Evolutionary conservation across 1,140 invertebrate genomes (phyloP).

Genomic region (Megalonaias nervosa): DNA sequence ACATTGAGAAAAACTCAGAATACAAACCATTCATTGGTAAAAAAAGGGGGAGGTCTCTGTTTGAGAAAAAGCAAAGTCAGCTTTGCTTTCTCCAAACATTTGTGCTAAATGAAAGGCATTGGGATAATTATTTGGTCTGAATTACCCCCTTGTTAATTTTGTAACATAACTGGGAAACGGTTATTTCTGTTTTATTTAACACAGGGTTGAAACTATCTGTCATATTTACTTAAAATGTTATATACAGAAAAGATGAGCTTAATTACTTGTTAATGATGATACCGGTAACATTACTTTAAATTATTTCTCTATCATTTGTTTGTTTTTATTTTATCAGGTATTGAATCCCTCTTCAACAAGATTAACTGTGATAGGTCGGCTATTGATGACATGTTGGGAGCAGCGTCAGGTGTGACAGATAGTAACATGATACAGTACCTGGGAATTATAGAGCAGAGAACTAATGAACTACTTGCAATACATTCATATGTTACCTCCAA

Average conservation of each 20-base stretch:
- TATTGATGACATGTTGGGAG: conserved; percentile 70
- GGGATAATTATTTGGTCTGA: no score
- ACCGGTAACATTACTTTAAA: neutral
- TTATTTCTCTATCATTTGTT: neutral
- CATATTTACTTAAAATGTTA: neutral
- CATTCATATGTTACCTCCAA: conserved; percentile 65
- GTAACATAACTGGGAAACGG: neutral
- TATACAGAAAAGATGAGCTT: neutral
- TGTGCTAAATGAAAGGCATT: no score
- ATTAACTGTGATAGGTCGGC: conserved; percentile 69
- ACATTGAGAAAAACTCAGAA: no score
- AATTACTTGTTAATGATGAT: neutral
- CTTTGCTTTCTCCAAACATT: no score
- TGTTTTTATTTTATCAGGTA: conserved; percentile 54
- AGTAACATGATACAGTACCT: conserved; percentile 71
- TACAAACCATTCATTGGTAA: no score
- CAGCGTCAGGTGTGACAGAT: conserved; percentile 67
- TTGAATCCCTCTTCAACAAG: conserved; percentile 70
- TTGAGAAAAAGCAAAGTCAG: no score
- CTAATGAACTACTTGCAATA: conserved; percentile 69
- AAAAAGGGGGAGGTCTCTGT: no score
- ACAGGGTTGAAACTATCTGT: neutral
- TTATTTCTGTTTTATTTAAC: neutral
- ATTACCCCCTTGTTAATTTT: no score
- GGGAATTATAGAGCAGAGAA: conserved; percentile 71